These are phyloP conservation scores for Leucosticte australis DNA, from an alignment of 2,113 vertebrate genomes.

Conservation along the genomic window DNA sequence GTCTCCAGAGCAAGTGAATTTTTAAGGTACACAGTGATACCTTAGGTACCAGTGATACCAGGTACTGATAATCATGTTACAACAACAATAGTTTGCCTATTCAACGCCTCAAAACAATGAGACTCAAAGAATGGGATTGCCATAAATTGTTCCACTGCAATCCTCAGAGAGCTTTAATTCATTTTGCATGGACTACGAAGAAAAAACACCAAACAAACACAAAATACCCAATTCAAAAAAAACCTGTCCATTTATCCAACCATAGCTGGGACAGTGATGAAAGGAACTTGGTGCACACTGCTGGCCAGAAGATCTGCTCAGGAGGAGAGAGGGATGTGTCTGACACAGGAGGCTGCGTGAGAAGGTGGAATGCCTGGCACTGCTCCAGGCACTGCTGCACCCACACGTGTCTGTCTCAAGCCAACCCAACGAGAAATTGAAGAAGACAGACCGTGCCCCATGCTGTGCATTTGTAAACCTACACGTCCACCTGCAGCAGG, in stretches of 20 bases:
- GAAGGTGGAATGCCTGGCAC: neutral
- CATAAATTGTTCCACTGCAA: neutral
- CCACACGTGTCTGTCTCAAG: neutral
- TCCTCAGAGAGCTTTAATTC: neutral
- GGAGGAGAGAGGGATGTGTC: neutral
- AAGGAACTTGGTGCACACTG: neutral
- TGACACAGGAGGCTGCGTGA: fast-evolving
- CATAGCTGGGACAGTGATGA: neutral
- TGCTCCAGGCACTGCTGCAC: neutral
- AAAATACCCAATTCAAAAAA: fast-evolving
- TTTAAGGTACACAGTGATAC: neutral
- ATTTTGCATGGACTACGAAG: neutral
- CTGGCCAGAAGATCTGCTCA: neutral
- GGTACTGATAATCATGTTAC: neutral
- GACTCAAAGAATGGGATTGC: neutral
- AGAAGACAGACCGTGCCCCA: neutral
- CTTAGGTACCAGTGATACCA: too few species aligned
- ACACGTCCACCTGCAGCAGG: neutral
- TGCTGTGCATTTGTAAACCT: neutral
- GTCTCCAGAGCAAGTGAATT: neutral
- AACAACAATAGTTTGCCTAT: neutral
- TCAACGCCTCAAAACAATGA: neutral
- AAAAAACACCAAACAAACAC: neutral
- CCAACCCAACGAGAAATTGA: fast-evolving
- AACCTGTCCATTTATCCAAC: neutral